These are phyloP conservation scores for Eugnorisma glareosa DNA, from an alignment of 2,888 invertebrate species.

Conservation along the genomic window DNA sequence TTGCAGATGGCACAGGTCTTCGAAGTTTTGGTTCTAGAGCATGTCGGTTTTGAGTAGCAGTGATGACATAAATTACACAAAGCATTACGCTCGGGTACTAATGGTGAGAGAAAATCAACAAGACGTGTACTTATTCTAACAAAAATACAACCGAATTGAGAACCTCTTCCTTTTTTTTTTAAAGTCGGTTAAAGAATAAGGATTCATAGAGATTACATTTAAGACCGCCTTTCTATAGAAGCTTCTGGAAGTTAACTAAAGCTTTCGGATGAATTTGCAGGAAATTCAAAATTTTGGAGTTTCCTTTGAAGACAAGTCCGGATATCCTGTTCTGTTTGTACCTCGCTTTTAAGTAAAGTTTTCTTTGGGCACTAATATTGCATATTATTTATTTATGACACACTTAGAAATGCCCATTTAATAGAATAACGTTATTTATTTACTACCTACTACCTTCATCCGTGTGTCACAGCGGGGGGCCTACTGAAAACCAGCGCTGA, in stretches of 20 bases:
- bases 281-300: slow-evolving; percentile 29
- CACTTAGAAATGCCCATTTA: no score
- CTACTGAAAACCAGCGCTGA: no score
- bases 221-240: background rate
- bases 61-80: no score
- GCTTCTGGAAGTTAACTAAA: slow-evolving; percentile 9
- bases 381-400: no score
- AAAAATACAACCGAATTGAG: no score
- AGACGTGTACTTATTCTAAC: background rate
- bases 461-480: no score
- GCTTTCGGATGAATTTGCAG: slow-evolving; percentile 18
- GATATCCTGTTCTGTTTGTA: slow-evolving; percentile 45
- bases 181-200: background rate
- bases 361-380: background rate
- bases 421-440: no score
- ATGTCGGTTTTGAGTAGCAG: background rate
- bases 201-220: background rate
- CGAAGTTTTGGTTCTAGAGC: background rate
- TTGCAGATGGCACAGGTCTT: background rate
- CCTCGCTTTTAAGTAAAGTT: slow-evolving; percentile 28
- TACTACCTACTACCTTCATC: no score
- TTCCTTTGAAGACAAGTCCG: slow-evolving; percentile 30
- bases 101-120: background rate
- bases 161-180: no score
- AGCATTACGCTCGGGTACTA: background rate